Evolutionary conservation across 2,113 vertebrate species (phyloP), one percentile per base, ranked within the genome.

Genomic region (Petroica traversi): DNA sequence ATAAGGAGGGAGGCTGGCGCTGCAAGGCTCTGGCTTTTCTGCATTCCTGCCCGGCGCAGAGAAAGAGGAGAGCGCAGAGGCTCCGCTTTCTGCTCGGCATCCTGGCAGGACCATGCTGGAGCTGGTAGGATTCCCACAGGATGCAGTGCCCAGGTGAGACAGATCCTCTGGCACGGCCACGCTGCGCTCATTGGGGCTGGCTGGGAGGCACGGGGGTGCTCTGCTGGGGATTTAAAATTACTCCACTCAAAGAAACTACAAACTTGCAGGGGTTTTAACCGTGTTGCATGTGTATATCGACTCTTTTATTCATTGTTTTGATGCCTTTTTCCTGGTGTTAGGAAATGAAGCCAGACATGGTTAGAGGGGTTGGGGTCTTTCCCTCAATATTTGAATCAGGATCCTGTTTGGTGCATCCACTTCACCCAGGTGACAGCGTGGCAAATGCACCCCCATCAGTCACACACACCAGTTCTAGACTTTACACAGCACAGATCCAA

Each of bases 111-210:
- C 86, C 96, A 98, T 98, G 98, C 82, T 96, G 95, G 74, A 94
- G 90, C 80, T n/a, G 67, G 8, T 31, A 61, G 95, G 64, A 96
- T 94, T 68, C 61, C 61, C 66, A 0, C 73, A 87, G 82, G 22
- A 98, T 98, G 98, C 98, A 98, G 79, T 83, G 95, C 89, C 14
- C 98, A 98, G 98, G 98, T 99, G 98, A 98, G 98, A 63, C 97
- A 89, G 97, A 45, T 41, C 78, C 45, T 36, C 51, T 13, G 71
- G 4, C 79, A 31, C 20, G 33, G 33, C 82, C 59, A 4, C 29
- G 73, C 64, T 34, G 66, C 33, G 24, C 2, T 6, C 8, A 6
- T 72, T 19, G 6, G 33, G 45, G 8, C 0, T 4, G 48, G 55
- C 57, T 45, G 43, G 34, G 52, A 78, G 61, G 88, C 71, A 33